A percentile compares a stretch with the other conserved stretches of the same genome.
Conservation (phyloP, 1,140 invertebrate genomes). For the Aphaenogaster floridana region DNA sequence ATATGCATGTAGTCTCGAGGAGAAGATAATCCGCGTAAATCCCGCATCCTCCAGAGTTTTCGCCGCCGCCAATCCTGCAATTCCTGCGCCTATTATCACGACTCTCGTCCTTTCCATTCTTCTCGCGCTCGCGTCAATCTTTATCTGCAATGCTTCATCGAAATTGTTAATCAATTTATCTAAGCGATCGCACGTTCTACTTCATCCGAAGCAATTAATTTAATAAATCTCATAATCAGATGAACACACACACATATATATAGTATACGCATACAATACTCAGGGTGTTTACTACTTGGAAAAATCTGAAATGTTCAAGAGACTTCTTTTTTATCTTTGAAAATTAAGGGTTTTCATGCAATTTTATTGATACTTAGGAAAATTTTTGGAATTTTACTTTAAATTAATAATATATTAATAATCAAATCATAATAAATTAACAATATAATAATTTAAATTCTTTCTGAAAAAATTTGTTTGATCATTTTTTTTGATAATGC, state of each 20-base stretch:
- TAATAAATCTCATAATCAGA: neutral
- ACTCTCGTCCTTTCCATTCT: constrained; percentile 77
- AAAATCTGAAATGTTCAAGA: too few relatives aligned
- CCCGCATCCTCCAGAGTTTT: constrained; percentile 85
- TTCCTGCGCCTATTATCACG: constrained; percentile 89
- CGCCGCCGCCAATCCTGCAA: constrained; percentile 88
- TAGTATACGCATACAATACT: neutral
- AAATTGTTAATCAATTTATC: constrained; percentile 65
- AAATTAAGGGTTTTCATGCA: too few relatives aligned
- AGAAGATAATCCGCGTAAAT: constrained; percentile 87
- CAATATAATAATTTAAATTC: too few relatives aligned
- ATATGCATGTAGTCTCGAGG: constrained; percentile 86
- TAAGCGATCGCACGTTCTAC: constrained; percentile 77
- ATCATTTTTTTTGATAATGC: too few relatives aligned
- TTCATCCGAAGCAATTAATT: constrained; percentile 72
- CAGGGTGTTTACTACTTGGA: too few relatives aligned
- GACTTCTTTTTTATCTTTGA: too few relatives aligned
- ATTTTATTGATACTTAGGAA: too few relatives aligned
- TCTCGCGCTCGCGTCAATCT: constrained; percentile 38
- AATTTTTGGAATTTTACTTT: too few relatives aligned
- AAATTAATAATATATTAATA: too few relatives aligned
- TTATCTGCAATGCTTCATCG: constrained; percentile 66
- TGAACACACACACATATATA: neutral
- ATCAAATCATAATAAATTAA: too few relatives aligned
- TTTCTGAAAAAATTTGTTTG: too few relatives aligned